Evolutionary conservation across 1,140 invertebrate species (phyloP).

Genomic region (Oryzaephilus surinamensis): DNA sequence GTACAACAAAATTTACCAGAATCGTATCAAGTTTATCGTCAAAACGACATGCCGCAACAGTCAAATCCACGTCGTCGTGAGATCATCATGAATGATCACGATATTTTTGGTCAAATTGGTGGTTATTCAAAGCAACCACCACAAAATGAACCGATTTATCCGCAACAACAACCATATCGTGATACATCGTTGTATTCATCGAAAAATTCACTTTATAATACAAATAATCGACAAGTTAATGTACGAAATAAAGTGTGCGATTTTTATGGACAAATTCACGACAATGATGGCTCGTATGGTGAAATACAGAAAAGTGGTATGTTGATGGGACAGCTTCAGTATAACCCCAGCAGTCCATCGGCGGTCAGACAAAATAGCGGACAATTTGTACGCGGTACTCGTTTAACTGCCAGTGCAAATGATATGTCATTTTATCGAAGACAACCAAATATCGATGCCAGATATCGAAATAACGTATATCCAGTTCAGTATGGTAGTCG

Average conservation of each 20-base stretch:
- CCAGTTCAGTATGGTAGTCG: too few species aligned
- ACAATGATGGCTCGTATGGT: constrained; percentile 8
- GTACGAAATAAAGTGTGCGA: constrained; percentile 33
- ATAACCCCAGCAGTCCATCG: constrained; percentile 7
- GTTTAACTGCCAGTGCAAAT: constrained; percentile 32
- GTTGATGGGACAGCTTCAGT: constrained; percentile 29
- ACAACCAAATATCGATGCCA: constrained; percentile 1
- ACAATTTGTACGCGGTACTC: constrained; percentile 30
- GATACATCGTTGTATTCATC: constrained; percentile 10
- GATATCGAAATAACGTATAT: too few species aligned
- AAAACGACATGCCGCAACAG: too few species aligned
- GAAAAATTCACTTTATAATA: constrained; percentile 10
- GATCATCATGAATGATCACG: constrained; percentile 19
- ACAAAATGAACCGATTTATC: not conserved
- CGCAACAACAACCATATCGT: not conserved
- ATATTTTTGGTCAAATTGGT: constrained; percentile 16
- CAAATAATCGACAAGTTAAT: constrained; percentile 20
- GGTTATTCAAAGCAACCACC: constrained; percentile 8
- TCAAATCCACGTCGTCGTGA: constrained; percentile 13
- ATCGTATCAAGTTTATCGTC: too few species aligned
- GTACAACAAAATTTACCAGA: too few species aligned
- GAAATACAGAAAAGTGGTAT: constrained; percentile 24
- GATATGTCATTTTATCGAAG: constrained; percentile 23
- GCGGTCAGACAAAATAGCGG: constrained; percentile 4
- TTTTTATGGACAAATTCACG: constrained; percentile 35